Evolutionary conservation across 2,797 vertebrate genomes (phyloP).

Genomic region (Acrossocheilus wenchowensis): DNA sequence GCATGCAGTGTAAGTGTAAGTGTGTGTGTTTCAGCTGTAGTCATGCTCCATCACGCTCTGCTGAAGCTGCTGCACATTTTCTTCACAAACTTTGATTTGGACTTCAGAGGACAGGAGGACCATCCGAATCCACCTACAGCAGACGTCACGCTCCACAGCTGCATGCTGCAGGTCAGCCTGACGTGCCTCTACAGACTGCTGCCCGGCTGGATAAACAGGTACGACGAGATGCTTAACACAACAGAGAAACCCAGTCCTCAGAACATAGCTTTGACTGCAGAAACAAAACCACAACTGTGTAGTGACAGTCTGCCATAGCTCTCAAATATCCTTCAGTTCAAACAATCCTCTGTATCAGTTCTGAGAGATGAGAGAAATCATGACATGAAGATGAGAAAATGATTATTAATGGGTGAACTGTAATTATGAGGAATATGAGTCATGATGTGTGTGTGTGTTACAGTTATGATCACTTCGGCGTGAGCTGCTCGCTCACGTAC

Average conservation of each 20-base stretch:
- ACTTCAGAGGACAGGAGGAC: slow-evolving; percentile 63
- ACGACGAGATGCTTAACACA: slow-evolving; percentile 15
- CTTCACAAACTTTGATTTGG: slow-evolving; percentile 77
- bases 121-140: neutral
- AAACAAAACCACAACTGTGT: neutral
- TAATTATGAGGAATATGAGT: neutral
- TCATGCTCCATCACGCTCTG: slow-evolving; percentile 68
- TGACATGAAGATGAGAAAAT: neutral
- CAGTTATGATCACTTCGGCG: slow-evolving; percentile 75
- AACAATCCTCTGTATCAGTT: neutral
- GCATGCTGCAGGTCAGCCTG: slow-evolving; percentile 73
- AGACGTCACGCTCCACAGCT: slow-evolving; percentile 57
- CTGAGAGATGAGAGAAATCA: neutral
- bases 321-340: neutral
- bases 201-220: slow-evolving; percentile 69
- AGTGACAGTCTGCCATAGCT: neutral
- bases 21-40: slow-evolving; percentile 61
- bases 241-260: neutral
- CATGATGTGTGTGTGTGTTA: slow-evolving; percentile 17
- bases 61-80: slow-evolving; percentile 71
- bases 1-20: slow-evolving; percentile 70
- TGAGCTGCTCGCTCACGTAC: slow-evolving; percentile 72
- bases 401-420: neutral
- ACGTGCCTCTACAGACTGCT: slow-evolving; percentile 71
- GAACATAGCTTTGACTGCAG: neutral